Base-by-base conservation (phyloP, 2,888 invertebrate species). In the Zygogramma bicolorata region DNA sequence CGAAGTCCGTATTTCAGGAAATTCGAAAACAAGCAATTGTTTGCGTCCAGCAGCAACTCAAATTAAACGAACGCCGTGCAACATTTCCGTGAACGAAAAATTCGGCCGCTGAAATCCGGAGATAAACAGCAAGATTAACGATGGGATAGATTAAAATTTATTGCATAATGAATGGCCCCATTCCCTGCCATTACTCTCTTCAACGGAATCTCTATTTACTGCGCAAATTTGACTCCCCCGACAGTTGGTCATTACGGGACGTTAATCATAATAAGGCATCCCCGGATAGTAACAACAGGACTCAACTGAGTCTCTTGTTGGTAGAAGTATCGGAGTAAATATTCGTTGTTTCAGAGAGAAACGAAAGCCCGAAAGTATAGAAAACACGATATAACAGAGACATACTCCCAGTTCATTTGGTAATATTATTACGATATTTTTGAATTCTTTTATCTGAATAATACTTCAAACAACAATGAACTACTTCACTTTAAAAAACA, bases 61-160 rank as follows among this genome's bases (percentile, higher is more conserved):
- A 46, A 46, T 46, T 20, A 46, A 6, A 18, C 22, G 18, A 46
- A 20, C 46, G 46, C 8, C 22, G 7, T 53, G 25, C 7, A 25
- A 22, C 53, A 27, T 53, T 53, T 53, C 53, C 53, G 53, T 46
- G 27, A 27, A 53, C 53, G 18, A 18, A 15, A 53, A 22, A 13
- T 27, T 53, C 27, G 15, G 25, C 22, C 27, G 42, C n/a, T 29
- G 42, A 62, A 25, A 62, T 42, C 22, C 27, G 40, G 62, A 42
- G 42, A 62, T 42, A 42, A 62, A 62, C 62, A 62, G 42, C 5
- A 27, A 27, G 62, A 62, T 62, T 38, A 62, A 42, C 62, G 40
- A 42, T 27, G 34, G 40, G 18, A 62, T 25, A 42, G 62, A 62
- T 62, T 42, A 15, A 27, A 62, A 62, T 62, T 62, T 62, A 62